Evolutionary conservation across 2,797 vertebrate genomes (phyloP).

Genomic region (Gobionotothen gibberifrons): DNA sequence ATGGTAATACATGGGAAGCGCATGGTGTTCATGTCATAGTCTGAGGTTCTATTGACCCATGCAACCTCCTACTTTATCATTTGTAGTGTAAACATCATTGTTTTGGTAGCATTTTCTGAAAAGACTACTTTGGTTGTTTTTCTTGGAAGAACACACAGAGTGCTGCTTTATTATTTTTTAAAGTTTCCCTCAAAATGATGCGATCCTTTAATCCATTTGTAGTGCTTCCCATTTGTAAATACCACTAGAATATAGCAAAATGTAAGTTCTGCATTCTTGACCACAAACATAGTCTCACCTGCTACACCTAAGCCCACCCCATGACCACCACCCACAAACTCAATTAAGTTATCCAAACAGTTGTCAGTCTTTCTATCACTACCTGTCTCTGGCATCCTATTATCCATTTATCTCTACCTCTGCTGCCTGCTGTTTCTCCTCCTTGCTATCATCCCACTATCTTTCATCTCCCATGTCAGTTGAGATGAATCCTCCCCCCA

Average conservation of each 20-base stretch:
- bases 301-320: conserved; percentile 32
- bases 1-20: background rate
- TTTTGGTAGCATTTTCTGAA: background rate
- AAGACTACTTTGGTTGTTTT: background rate
- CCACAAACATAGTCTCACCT: conserved; percentile 38
- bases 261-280: background rate
- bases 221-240: background rate
- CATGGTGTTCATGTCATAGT: background rate
- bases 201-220: background rate
- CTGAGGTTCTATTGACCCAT: conserved; percentile 1
- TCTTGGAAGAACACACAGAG: background rate
- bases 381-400: conserved; percentile 70
- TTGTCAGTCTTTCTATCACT: conserved; percentile 64
- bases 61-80: background rate
- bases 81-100: background rate
- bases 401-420: conserved; percentile 69
- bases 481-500: conserved; percentile 61
- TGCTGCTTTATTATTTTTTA: background rate
- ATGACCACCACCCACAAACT: conserved; percentile 13
- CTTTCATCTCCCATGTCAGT: conserved; percentile 67
- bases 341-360: conserved; percentile 61
- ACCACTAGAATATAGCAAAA: background rate
- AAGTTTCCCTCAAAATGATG: conserved; percentile 1
- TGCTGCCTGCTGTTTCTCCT: conserved; percentile 70
- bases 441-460: conserved; percentile 61